These are phyloP conservation scores for Simalia tracyae DNA, from an alignment of 2,797 vertebrate genomes.

Conservation along the genomic window DNA sequence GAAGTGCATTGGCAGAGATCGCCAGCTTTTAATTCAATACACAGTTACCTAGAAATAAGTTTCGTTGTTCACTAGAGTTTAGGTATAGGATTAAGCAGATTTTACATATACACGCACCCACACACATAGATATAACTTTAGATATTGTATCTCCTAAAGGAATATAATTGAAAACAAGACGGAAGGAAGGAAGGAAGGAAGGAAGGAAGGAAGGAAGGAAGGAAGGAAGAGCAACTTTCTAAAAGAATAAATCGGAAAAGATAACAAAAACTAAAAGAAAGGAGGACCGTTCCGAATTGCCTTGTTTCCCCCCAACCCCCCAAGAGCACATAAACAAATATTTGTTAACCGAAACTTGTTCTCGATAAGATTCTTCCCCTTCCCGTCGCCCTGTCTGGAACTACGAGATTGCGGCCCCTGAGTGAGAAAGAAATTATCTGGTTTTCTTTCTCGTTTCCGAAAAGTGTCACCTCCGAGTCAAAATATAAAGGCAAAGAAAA, in stretches of 20 bases:
- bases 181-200: neutral
- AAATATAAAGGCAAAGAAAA: no score
- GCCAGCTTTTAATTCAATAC: neutral
- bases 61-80: neutral
- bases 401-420: neutral
- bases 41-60: neutral
- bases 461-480: no score
- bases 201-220: neutral
- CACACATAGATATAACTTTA: neutral
- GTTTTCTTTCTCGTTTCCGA: neutral
- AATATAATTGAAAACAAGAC: neutral
- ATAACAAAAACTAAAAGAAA: neutral
- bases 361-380: neutral
- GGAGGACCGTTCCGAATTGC: neutral
- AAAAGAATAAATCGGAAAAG: neutral
- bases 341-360: neutral
- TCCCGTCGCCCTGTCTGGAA: neutral
- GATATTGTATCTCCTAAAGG: no score
- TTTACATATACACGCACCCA: neutral
- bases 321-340: neutral
- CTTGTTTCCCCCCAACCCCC: rapidly evolving
- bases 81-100: neutral
- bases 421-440: neutral
- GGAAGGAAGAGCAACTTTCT: neutral
- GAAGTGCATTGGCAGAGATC: neutral